phyloP scores from a whole-genome alignment of 2,888 invertebrate species.

The Nephrotoma guestfalica region DNA sequence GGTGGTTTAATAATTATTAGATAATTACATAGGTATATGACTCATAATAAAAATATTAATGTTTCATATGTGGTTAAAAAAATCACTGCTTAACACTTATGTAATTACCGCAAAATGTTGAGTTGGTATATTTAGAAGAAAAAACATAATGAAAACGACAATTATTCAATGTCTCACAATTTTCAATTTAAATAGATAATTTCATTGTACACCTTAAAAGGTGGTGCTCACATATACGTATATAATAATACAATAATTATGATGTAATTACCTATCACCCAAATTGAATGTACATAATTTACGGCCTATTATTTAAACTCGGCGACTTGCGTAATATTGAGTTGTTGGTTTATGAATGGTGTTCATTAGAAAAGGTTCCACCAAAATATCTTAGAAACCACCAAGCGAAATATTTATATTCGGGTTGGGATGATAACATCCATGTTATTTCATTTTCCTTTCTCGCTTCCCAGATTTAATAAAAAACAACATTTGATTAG shows the following conservation, averaged over 20 bases:
- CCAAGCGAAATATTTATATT: no score
- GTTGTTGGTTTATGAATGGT: no score
- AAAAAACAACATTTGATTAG: no score
- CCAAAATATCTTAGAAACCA: no score
- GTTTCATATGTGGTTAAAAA: neutral
- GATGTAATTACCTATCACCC: neutral
- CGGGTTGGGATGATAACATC: no score
- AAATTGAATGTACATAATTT: neutral
- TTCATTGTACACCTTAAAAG: neutral
- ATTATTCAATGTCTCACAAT: neutral
- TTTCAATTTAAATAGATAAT: neutral
- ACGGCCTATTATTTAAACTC: neutral
- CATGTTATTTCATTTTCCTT: no score
- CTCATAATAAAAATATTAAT: neutral
- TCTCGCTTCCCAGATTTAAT: no score
- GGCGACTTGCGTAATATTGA: neutral
- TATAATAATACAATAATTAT: neutral
- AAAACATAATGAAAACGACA: neutral
- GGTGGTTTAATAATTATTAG: neutral
- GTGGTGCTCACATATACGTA: neutral
- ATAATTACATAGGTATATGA: neutral
- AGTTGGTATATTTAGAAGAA: neutral
- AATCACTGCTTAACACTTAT: neutral
- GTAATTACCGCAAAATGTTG: neutral
- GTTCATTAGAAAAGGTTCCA: no score